A percentile compares a stretch with the other conserved stretches of the same genome.
These are phyloP conservation scores for Plagodis dolabraria DNA, from an alignment of 2,888 invertebrate species.

Conservation along the genomic window DNA sequence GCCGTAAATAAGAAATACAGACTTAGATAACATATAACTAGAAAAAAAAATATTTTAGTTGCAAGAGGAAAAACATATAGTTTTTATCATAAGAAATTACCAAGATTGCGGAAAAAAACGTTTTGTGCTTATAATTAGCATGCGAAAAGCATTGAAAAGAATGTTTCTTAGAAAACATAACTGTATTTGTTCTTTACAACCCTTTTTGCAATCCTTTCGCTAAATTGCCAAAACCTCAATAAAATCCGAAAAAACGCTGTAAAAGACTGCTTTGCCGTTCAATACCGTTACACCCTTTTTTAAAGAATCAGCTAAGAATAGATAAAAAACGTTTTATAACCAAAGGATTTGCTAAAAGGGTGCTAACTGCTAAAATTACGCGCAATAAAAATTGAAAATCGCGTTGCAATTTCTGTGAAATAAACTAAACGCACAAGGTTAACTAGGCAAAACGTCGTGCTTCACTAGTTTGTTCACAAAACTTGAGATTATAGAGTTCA, in stretches of 20 bases:
- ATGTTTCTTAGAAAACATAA: constrained; percentile 28
- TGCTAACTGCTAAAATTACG: constrained; percentile 43
- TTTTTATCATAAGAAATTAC: too few relatives aligned
- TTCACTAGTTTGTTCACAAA: constrained; percentile 1
- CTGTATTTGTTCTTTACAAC: constrained; percentile 41
- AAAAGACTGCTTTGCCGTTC: constrained; percentile 13
- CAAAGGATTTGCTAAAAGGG: constrained; percentile 65
- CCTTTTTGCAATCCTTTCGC: constrained; percentile 68
- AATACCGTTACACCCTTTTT: constrained; percentile 28
- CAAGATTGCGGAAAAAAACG: neutral
- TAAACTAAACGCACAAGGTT: constrained; percentile 51
- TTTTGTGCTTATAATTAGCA: too few relatives aligned
- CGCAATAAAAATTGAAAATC: constrained; percentile 63
- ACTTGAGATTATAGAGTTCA: constrained; percentile 25
- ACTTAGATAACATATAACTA: too few relatives aligned
- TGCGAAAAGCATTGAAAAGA: constrained; percentile 2
- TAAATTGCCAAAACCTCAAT: constrained; percentile 59
- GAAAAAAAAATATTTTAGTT: too few relatives aligned
- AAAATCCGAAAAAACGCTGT: constrained; percentile 46
- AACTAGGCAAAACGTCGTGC: constrained; percentile 20
- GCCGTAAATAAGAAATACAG: too few relatives aligned
- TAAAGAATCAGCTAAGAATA: constrained; percentile 16
- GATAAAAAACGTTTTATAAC: constrained; percentile 46
- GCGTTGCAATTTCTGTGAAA: constrained; percentile 59
- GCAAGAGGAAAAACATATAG: too few relatives aligned